Base-by-base conservation (phyloP, 2,888 invertebrate species). In the Netelia melanura region DNA sequence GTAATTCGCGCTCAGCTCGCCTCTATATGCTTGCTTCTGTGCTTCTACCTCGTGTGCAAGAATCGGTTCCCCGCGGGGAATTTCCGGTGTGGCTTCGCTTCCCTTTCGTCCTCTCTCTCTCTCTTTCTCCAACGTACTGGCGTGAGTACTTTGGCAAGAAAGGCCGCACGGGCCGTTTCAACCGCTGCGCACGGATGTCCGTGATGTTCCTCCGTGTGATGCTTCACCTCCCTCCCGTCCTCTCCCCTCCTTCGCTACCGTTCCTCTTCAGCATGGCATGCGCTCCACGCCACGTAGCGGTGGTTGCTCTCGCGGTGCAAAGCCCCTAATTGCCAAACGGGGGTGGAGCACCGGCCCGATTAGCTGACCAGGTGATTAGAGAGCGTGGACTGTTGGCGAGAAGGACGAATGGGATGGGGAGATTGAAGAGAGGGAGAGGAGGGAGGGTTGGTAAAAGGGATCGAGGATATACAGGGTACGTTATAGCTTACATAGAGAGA, bases 361-460 rank as follows among this genome's bases (percentile, higher is more conserved):
- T 85, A 85, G 85, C 85, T 79, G 82, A 79, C 85, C 85, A 80
- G 83, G 83, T 84, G 84, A 81, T 86, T 86, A 84, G 83, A 86
- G 86, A 83, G 77, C 78, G 61, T 61, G 79, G 67, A 68, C 61
- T 81, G 72, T 76, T 71, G 17, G 54, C 43, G 21, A 62, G 38
- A 23, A 38, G 70, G 10, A 79, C 75, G 65, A 83, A 61, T 58
- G 71, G 44, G n/a, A 25, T 38, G 43, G 72, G 75, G 71, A 74
- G 79, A 81, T 21, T 3, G 23, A 25, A 54, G 52, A 25, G 68
- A 6, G n/a, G 6, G 38, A 5, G 38, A 6, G 38, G 38, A 38
- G 38, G 2, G 38, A 6, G 38, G 38, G 5, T 38, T 38, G 38
- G 38, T 38, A 38, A 38, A 38, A 38, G 38, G 38, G 38, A 38